Conservation (phyloP, 2,797 vertebrate species). For the Anas acuta region DNA sequence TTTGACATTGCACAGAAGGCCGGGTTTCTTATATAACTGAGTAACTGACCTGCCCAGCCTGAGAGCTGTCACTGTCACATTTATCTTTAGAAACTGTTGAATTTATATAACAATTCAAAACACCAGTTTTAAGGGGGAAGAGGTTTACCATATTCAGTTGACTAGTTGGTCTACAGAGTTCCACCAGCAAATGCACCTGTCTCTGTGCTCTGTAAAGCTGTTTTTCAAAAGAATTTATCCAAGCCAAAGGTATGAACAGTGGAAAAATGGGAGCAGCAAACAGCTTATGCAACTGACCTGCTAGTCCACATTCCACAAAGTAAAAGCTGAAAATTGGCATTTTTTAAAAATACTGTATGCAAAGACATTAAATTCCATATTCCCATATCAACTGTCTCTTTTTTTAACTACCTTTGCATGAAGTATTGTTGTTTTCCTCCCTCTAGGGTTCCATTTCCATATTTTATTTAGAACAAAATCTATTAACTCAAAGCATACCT, state of each 20-base stretch:
- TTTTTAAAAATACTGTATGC: neutral
- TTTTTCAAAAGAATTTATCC: neutral
- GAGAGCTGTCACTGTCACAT: neutral
- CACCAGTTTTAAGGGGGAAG: neutral
- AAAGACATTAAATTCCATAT: neutral
- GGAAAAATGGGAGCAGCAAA: neutral
- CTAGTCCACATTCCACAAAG: neutral
- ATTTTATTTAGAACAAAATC: neutral
- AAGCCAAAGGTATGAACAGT: neutral
- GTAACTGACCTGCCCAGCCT: neutral
- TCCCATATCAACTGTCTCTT: neutral
- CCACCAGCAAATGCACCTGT: neutral
- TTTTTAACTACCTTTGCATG: neutral
- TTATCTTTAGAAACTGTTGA: conserved; percentile 57
- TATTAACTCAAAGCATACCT: neutral
- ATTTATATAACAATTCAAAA: conserved; percentile 22
- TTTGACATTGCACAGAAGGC: conserved; percentile 54
- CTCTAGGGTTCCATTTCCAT: neutral
- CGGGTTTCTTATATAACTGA: conserved; percentile 43
- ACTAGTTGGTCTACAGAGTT: neutral
- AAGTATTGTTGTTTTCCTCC: neutral
- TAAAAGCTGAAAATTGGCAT: neutral
- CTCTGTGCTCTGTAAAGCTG: neutral
- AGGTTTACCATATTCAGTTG: neutral
- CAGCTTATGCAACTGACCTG: neutral